A percentile compares a stretch with the other conserved stretches of the same genome.
Evolutionary conservation across 2,113 vertebrate species (phyloP).

Genomic region (Rhadina sibilatrix): DNA sequence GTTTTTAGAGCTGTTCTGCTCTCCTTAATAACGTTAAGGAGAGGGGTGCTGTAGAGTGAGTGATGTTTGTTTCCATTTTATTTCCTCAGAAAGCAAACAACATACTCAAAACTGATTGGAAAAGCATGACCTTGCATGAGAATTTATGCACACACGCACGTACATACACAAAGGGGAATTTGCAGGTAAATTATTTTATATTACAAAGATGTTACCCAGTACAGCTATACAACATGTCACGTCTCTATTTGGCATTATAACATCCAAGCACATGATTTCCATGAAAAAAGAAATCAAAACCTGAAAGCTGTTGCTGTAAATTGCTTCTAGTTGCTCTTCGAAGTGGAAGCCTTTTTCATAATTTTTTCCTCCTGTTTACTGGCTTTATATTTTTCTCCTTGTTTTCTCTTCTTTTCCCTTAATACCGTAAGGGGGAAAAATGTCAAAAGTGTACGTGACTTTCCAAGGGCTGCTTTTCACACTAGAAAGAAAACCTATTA

Average conservation of each 20-base stretch:
- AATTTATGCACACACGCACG: neutral
- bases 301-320: neutral
- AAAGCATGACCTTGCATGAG: neutral
- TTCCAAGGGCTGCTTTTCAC: neutral
- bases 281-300: neutral
- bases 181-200: neutral
- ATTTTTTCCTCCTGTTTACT: neutral
- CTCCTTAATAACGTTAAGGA: neutral
- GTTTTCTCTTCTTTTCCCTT: neutral
- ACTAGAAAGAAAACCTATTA: neutral
- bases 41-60: neutral
- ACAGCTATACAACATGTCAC: neutral
- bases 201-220: neutral
- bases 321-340: neutral
- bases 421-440: neutral
- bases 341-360: neutral
- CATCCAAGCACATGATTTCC: neutral
- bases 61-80: neutral
- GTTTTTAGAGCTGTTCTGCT: neutral
- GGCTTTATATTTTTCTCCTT: neutral
- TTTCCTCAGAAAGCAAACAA: neutral
- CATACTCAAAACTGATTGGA: neutral
- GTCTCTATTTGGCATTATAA: neutral
- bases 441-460: neutral
- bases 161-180: neutral